Percentiles rank a stretch among this genome's conserved stretches.
phyloP scores from a whole-genome alignment of 1,140 invertebrate genomes.

The Scaptomyza montana region DNA sequence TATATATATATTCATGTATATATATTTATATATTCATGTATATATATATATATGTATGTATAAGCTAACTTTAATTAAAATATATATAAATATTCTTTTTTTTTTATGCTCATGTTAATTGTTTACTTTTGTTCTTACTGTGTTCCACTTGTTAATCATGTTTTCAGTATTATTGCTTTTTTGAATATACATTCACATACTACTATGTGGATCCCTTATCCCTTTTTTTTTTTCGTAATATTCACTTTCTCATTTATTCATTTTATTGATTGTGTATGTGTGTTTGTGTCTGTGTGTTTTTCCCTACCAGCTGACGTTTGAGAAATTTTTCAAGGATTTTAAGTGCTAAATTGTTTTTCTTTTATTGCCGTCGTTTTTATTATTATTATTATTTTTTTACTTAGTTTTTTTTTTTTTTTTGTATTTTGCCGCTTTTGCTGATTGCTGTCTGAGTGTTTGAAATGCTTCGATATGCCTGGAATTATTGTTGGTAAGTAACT shows the following conservation, averaged over 20 bases:
- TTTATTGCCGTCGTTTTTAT: constrained; percentile 58
- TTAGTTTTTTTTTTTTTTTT: constrained; percentile 38
- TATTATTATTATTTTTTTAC: constrained; percentile 14
- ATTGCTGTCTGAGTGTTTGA: constrained; percentile 54
- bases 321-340: constrained; percentile 17
- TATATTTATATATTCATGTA: constrained; percentile 61
- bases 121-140: constrained; percentile 48
- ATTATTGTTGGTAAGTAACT: constrained; percentile 74
- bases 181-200: constrained; percentile 40
- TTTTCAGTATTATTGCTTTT: constrained; percentile 74
- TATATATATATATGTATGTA: constrained; percentile 67
- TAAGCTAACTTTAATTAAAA: constrained; percentile 74
- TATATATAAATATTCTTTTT: constrained; percentile 68
- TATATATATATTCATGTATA: constrained; percentile 26
- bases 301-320: constrained; percentile 1
- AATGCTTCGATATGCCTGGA: constrained; percentile 81
- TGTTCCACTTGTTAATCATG: constrained; percentile 63
- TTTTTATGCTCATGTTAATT: constrained; percentile 50
- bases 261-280: constrained; percentile 17
- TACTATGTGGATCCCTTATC: constrained; percentile 56
- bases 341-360: constrained; percentile 32
- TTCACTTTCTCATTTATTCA: neutral
- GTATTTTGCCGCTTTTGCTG: constrained; percentile 23
- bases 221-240: too few species aligned
- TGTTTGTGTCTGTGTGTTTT: constrained; percentile 16